Conservation (phyloP, 2,113 vertebrate species). For the Theristicus caerulescens region DNA sequence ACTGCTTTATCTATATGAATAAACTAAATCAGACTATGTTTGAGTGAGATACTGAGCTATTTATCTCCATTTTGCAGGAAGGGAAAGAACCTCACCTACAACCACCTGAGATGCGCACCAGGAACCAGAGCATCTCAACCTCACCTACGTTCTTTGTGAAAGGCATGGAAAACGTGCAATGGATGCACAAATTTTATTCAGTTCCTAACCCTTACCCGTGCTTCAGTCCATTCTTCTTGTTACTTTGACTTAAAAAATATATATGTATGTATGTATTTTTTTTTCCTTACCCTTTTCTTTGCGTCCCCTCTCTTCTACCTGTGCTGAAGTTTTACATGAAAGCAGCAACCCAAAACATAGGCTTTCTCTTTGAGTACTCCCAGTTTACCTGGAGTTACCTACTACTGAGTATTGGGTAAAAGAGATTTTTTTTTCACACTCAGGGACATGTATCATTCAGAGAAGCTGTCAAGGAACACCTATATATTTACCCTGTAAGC, state of each 20-base stretch:
- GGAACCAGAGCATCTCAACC: background rate
- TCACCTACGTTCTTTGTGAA: background rate
- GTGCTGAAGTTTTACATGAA: background rate
- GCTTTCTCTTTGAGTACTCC: background rate
- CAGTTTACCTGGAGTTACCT: background rate
- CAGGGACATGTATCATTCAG: background rate
- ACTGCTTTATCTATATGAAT: background rate
- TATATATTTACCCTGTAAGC: background rate
- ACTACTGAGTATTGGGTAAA: constrained; percentile 12
- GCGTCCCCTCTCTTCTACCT: background rate
- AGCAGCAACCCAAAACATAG: background rate
- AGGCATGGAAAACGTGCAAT: background rate
- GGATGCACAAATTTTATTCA: background rate
- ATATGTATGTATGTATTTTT: background rate
- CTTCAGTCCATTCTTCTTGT: background rate
- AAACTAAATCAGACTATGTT: background rate
- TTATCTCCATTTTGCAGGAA: background rate
- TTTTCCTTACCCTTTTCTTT: background rate
- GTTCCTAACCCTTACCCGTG: background rate
- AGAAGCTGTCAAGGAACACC: background rate
- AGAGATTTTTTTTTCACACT: background rate
- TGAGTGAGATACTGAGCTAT: background rate
- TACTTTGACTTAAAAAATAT: constrained; percentile 20
- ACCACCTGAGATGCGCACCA: background rate
- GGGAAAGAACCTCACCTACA: background rate